These are phyloP conservation scores for Zapus hudsonius DNA, from an alignment of 2,113 vertebrate genomes.

Conservation along the genomic window DNA sequence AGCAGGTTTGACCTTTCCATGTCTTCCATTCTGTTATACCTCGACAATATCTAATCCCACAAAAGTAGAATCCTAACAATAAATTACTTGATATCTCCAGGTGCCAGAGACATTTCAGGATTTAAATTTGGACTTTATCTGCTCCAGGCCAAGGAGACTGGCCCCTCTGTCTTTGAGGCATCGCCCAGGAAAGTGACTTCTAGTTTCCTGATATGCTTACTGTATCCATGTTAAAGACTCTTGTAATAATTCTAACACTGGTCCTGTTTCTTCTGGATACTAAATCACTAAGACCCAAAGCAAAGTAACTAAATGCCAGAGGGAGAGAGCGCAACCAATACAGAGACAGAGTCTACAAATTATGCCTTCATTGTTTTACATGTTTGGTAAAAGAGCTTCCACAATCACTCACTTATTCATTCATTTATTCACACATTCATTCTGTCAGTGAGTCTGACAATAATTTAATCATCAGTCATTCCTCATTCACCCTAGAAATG, in stretches of 20 bases:
- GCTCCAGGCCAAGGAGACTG: background rate
- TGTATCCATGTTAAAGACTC: background rate
- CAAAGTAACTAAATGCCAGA: background rate
- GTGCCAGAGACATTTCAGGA: background rate
- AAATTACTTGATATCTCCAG: constrained; percentile 19
- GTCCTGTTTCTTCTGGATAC: background rate
- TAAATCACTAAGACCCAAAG: background rate
- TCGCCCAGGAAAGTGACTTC: background rate
- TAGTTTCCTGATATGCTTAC: background rate
- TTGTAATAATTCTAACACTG: background rate
- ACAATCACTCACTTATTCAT: background rate
- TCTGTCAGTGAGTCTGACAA: background rate
- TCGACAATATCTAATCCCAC: background rate
- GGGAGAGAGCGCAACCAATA: background rate
- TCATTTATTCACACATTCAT: background rate
- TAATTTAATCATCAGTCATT: background rate
- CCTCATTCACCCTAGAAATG: background rate
- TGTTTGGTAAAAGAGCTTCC: background rate
- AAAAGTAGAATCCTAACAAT: constrained; percentile 14
- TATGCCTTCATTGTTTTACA: background rate
- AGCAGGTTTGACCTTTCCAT: background rate
- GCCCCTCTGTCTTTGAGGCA: background rate
- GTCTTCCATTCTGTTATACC: background rate
- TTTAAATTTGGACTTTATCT: constrained; percentile 28
- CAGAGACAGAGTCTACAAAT: background rate